Conservation (phyloP, 1,140 invertebrate species). For the Hirudo medicinalis region DNA sequence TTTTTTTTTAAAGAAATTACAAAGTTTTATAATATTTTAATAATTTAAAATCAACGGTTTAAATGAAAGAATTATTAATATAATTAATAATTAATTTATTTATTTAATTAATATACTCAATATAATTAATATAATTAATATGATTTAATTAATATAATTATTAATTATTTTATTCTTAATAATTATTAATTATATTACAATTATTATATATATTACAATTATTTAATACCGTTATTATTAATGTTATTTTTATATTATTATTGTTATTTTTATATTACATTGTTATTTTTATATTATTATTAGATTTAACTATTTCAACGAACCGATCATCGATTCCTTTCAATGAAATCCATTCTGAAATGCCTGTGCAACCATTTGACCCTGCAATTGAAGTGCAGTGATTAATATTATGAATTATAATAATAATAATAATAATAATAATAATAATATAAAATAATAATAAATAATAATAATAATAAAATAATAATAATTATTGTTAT, state of each 20-base stretch:
- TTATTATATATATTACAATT: background rate
- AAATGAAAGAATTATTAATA: background rate
- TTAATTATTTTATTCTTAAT: background rate
- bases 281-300: background rate
- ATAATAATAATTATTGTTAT: no score
- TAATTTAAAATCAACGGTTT: background rate
- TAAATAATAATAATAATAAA: no score
- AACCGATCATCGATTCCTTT: background rate
- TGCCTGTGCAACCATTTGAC: conserved; percentile 1
- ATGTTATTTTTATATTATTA: background rate
- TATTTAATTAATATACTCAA: no score
- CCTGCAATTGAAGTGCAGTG: background rate
- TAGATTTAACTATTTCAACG: background rate
- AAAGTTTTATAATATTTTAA: background rate
- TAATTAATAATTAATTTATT: no score
- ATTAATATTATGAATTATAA: background rate
- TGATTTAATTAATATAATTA: background rate
- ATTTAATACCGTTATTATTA: background rate
- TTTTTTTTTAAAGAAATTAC: background rate
- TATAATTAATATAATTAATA: background rate
- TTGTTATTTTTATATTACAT: background rate
- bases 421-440: no score
- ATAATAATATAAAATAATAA: no score
- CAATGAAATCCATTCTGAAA: conserved; percentile 11
- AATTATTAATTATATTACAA: background rate